Evolutionary conservation across 1,140 invertebrate species (phyloP), one percentile per base, ranked within the genome.

Genomic region (Asbolus verrucosus): DNA sequence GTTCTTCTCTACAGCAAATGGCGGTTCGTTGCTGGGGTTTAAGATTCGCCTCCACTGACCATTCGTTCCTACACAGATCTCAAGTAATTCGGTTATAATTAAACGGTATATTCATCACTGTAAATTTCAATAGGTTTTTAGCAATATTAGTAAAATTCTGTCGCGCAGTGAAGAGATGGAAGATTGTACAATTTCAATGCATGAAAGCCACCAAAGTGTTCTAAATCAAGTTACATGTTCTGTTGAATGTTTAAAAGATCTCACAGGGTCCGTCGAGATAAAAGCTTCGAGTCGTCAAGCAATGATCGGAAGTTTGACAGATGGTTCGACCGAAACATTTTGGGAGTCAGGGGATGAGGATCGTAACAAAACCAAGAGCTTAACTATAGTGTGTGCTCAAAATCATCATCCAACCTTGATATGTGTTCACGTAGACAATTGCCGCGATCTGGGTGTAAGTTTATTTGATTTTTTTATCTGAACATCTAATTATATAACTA

Each of bases 281-380:
- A 93, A 92, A 72, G 93, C 94, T 0, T 98, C 96, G 0, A 98
- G 95, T 74, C 86, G 96, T 1, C 93, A 92, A 76, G 95, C 95
- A 1, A 97, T 98, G 94, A 89, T 96, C 14, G 91, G 89, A 1
- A 96, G 95, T 78, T 85, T 99, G 4, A 94, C 90, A 0, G 97
- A 99, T 81, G 92, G 92, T 75, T 96, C 94, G 0, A 98, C 96
- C 0, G 97, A 99, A 83, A 99, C 97, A 0, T 99, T 99, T 82
- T 99, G 97, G 97, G 97, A 99, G 83, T 98, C 95, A 67, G 96
- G 96, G 1, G 97, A 99, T 75, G 97, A 98, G 79, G 96, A 98
- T 82, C 83, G 92, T 60, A 96, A 96, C 79, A 95, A 95, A 81
- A 90, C 92, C 0, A 97, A 98, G 80, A 86, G 84, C 83, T 79